Percentiles rank a stretch among this genome's conserved stretches.
These are phyloP conservation scores for Brenthis daphne DNA, from an alignment of 2,888 invertebrate species.

Conservation along the genomic window DNA sequence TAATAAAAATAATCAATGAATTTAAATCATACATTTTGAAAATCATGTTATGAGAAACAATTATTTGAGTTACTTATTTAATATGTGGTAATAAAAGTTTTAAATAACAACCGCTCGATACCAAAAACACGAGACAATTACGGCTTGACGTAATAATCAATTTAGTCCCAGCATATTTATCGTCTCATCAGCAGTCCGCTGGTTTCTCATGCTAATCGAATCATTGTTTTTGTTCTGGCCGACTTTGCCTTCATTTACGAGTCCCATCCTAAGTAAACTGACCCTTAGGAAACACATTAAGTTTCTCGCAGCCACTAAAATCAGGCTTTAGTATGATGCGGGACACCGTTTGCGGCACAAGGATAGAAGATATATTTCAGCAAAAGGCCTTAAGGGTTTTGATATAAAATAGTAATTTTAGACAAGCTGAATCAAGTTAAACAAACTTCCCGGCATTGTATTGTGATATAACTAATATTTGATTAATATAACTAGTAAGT, in stretches of 20 bases:
- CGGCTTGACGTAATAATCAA: constrained; percentile 21
- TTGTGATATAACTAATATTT: no score
- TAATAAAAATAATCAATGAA: no score
- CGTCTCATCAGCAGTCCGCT: constrained; percentile 40
- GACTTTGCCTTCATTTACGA: constrained; percentile 48
- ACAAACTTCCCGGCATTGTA: no score
- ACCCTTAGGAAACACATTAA: constrained; percentile 45
- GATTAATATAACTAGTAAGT: no score
- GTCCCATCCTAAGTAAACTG: constrained; percentile 51
- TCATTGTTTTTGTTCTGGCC: constrained; percentile 50
- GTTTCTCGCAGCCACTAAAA: constrained; percentile 26
- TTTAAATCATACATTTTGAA: no score
- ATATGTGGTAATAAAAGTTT: no score
- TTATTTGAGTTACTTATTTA: no score
- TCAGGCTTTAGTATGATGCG: constrained; percentile 18
- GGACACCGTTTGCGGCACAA: background rate
- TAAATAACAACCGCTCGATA: no score
- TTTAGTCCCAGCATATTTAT: constrained; percentile 30
- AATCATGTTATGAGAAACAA: no score
- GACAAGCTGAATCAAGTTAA: no score
- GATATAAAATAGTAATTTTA: background rate
- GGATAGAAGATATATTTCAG: background rate
- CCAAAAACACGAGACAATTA: background rate
- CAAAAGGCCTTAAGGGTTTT: background rate
- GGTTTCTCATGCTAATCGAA: constrained; percentile 49